Evolutionary conservation across 2,797 vertebrate species (phyloP), one percentile per base, ranked within the genome.

Genomic region (Lateolabrax maculatus): DNA sequence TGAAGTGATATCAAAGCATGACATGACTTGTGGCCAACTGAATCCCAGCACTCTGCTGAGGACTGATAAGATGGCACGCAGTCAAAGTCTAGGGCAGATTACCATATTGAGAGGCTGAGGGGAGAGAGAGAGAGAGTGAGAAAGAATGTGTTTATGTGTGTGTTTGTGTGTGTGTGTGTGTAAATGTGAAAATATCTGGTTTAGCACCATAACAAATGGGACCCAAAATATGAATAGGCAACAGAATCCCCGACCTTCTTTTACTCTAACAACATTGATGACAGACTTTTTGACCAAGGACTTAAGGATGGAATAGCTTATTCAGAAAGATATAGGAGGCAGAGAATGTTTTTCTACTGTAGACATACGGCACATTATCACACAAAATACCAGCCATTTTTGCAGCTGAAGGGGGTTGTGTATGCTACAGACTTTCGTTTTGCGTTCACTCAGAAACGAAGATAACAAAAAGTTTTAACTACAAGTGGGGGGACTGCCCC

Each of bases 1-100:
- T 69, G 75, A 84, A 64, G 61, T 69, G 55, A 85, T 86, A 85
- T 84, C 76, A 77, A 83, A 85, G 71, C 53, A 41, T 41, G n/a
- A 83, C 80, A 80, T 77, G 77, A 88, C 71, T 84, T 71, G 77
- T 83, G 81, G 66, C 49, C 2, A 25, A 53, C 72, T 80, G 63
- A 72, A 74, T 88, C 78, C 77, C 87, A 86, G 57, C 6, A 36
- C 66, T 88, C 85, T 87, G 89, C 67, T 25, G 44, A 78, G 61
- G 41, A 74, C 85, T 85, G 90, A 89, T 91, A 87, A 91, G 81
- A 80, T 83, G 82, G 83, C 87, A 70, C 49, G 60, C 67, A 81
- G 75, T 84, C 84, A 90, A 84, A 73, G 71, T 81, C 81, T 68
- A 27, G 58, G 55, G 48, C 61, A 82, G 75, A 85, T 85, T 80